phyloP scores from a whole-genome alignment of 2,113 vertebrate species.

The Istiophorus platypterus region DNA sequence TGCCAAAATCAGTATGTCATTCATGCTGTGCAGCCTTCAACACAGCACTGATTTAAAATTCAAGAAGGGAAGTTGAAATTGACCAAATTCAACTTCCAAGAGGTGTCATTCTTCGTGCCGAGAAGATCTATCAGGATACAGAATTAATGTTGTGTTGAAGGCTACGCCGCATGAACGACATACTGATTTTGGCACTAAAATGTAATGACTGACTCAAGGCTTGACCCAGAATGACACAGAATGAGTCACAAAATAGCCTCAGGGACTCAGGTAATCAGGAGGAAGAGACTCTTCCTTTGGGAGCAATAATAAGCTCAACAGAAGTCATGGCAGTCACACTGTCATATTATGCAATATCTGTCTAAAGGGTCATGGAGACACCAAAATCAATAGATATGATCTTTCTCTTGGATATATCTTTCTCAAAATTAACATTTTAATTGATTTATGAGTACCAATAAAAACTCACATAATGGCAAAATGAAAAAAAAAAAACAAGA shows the following conservation, averaged over 20 bases:
- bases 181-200: not conserved
- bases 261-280: no score
- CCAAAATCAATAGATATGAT: slow-evolving; percentile 26
- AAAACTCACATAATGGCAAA: not conserved
- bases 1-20: not conserved
- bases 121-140: not conserved
- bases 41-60: not conserved
- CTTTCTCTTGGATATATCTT: slow-evolving; percentile 14
- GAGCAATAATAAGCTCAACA: not conserved
- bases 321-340: not conserved
- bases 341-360: slow-evolving; percentile 5
- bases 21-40: not conserved
- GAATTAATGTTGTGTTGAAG: not conserved
- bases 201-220: not conserved
- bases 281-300: not conserved
- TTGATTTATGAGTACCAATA: slow-evolving; percentile 4
- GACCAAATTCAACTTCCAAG: not conserved
- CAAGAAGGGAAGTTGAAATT: not conserved
- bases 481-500: slow-evolving; percentile 3
- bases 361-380: slow-evolving; percentile 25
- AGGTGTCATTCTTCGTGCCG: not conserved
- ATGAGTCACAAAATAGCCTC: not conserved
- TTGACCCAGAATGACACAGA: not conserved
- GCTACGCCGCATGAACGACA: not conserved
- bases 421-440: slow-evolving; percentile 6